Evolutionary conservation across 2,888 invertebrate genomes (phyloP), one percentile per base, ranked within the genome.

Genomic region (Stenchaetothrips biformis): DNA sequence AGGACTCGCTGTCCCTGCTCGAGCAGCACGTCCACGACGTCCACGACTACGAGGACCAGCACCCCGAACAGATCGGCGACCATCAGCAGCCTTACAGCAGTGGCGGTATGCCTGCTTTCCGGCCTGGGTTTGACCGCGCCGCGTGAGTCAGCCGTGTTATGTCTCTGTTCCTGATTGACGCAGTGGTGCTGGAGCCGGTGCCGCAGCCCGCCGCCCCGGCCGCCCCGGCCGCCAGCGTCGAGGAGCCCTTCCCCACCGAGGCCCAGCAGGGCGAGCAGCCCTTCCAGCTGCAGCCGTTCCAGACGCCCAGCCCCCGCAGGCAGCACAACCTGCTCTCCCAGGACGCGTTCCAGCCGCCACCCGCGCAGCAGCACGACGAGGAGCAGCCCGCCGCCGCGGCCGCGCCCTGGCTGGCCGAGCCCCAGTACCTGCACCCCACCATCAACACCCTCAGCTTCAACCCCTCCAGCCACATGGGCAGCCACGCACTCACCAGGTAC

Each of bases 371-470:
- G 47, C 77, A 78, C 37, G 78, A 67, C 25, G 62, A 47, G 59
- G 53, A 67, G 48, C 67, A 37, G 37, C 48, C 9, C 18, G 25
- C 48, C 78, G 77, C 78, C 77, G 79, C 8, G 62, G 21, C 48
- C 77, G 85, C 84, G 85, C 18, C 82, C 85, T 62, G 84, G 85
- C 47, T 80, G 87, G 78, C 78, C 48, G 62, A 62, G 77, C 78
- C 78, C 48, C 78, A 53, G 37, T 81, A 85, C 48, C 86, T 83
- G 83, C 88, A 83, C 84, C 88, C 84, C 0, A 85, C 84, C 80
- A 87, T 87, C 79, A 87, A 86, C 82, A 87, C 87, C 82, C 86
- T 87, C 59, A 86, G 85, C 82, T 87, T 88, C 83, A 81, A 80
- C 78, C 67, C 78, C 80, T 79, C 37, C 81, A 80, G 53, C 79